Evolutionary conservation across 2,888 invertebrate species (phyloP), one percentile per base, ranked within the genome.

Genomic region (Ormyrus thymus): DNA sequence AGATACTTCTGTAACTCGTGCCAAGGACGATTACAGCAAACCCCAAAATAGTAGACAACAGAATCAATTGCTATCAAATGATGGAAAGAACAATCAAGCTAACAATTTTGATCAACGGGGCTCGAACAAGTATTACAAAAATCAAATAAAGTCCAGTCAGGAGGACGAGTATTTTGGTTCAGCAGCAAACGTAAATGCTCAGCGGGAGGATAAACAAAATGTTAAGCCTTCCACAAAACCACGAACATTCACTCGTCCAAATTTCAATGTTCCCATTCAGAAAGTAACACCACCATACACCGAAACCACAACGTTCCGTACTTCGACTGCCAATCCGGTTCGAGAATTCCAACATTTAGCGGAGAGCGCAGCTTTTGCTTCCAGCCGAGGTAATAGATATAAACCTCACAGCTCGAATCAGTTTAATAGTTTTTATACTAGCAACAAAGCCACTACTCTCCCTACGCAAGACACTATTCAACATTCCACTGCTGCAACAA

Each of bases 351-450:
- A 95, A 87, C 92, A 94, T 1, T 92, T 94, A 0, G 95, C 96
- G 8, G 96, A 96, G 89, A 94, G 94, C 7, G 94, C 95, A 0
- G 95, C 96, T 0, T 96, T 96, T 86, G 93, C 93, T 1, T 92
- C 93, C 56, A 92, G 90, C 81, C 89, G 89, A 15, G 87, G 87
- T 13, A 88, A 87, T 82, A 83, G 86, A 55, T 86, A 83, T 73
- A 86, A 86, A 75, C 84, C 82, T 69, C 86, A 80, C 59, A 85
- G 82, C 81, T 83, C 85, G 13, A 89, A 86, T 81, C 87, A 86
- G 59, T 87, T 85, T 81, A 87, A 86, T 72, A 84, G 75, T 66
- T 79, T 84, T 58, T 85, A 85, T 62, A 62, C 81, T 0, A 82
- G 82, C 1, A 83, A 70, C 45, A 84, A 84, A 76, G 68, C 81